Conservation (phyloP, 1,140 invertebrate genomes). For the Pygmarrhopalites habei region DNA sequence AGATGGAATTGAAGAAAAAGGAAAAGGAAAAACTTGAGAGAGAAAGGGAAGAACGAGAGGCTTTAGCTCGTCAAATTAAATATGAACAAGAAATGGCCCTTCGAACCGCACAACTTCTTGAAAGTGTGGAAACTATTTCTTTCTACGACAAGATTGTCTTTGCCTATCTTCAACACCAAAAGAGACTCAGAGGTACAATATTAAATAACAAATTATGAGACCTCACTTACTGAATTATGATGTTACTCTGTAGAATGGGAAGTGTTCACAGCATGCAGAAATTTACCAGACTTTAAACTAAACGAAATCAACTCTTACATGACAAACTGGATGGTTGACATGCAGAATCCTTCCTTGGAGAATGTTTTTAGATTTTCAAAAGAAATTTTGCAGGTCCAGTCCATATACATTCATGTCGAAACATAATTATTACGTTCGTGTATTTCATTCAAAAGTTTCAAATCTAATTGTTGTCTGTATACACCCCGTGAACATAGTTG, state of each 20-base stretch:
- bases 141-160: slow-evolving; percentile 21
- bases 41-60: slow-evolving; percentile 11
- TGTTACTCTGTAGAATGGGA: slow-evolving; percentile 21
- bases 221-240: not conserved
- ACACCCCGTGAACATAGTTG: slow-evolving; percentile 10
- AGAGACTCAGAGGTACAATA: slow-evolving; percentile 10
- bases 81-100: slow-evolving; percentile 6
- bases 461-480: too few species aligned
- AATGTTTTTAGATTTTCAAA: slow-evolving; percentile 18
- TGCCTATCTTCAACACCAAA: slow-evolving; percentile 5
- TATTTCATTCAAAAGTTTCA: too few species aligned
- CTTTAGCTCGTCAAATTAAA: slow-evolving; percentile 14
- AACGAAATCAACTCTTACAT: slow-evolving; percentile 29
- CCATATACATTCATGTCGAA: too few species aligned
- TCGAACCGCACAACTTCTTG: slow-evolving; percentile 13
- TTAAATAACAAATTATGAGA: not conserved
- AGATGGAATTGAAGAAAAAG: slow-evolving; percentile 23
- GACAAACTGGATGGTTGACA: slow-evolving; percentile 24
- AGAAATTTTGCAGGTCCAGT: slow-evolving; percentile 20
- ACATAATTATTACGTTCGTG: too few species aligned
- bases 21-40: slow-evolving; percentile 18
- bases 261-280: slow-evolving; percentile 23
- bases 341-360: slow-evolving; percentile 14
- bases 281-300: slow-evolving; percentile 25
- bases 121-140: slow-evolving; percentile 13